These are phyloP conservation scores for Etheostoma spectabile DNA, from an alignment of 2,113 vertebrate genomes.

Conservation along the genomic window DNA sequence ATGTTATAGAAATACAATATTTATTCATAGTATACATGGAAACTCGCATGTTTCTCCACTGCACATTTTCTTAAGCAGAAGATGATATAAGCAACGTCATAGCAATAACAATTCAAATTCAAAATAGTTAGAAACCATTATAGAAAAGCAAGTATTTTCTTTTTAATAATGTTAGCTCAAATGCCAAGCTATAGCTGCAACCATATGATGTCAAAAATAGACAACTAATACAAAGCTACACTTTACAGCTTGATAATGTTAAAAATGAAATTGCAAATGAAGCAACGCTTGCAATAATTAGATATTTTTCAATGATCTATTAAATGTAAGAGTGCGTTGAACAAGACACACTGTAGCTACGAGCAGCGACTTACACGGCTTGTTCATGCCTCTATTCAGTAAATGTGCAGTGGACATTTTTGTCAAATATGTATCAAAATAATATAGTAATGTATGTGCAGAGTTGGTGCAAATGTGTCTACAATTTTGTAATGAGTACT, in stretches of 20 bases:
- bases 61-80: not conserved
- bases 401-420: too few relatives aligned
- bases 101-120: not conserved
- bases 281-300: not conserved
- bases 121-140: not conserved
- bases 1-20: slow-evolving; percentile 18
- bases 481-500: not conserved
- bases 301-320: not conserved
- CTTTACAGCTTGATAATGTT: not conserved
- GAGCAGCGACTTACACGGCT: not conserved
- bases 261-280: not conserved
- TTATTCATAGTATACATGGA: slow-evolving; percentile 10
- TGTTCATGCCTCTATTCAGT: too few relatives aligned
- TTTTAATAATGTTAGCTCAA: not conserved
- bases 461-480: not conserved
- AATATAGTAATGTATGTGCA: not conserved
- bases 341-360: not conserved
- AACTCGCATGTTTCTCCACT: not conserved
- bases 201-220: not conserved
- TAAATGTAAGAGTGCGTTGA: not conserved
- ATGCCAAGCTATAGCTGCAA: not conserved
- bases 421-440: not conserved
- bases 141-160: not conserved
- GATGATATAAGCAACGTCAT: not conserved
- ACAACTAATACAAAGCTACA: not conserved